phyloP scores from a whole-genome alignment of 2,797 vertebrate genomes.

The Cirrhinus mrigala region DNA sequence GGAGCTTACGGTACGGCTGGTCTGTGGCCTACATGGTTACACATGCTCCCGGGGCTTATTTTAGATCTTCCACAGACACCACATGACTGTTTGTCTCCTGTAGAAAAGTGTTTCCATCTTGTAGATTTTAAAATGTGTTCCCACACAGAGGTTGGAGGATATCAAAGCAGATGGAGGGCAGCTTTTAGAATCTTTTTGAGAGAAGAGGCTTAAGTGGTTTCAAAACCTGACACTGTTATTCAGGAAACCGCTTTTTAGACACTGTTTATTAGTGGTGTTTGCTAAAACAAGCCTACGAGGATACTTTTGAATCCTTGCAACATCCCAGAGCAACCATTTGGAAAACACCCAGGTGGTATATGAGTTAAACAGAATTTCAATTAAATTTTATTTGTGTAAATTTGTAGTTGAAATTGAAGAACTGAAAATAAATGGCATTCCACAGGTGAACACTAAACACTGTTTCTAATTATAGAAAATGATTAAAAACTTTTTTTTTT shows the following conservation, averaged over 20 bases:
- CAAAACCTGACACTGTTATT: conserved; percentile 19
- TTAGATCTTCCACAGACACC: conserved; percentile 68
- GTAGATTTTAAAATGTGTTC: conserved; percentile 17
- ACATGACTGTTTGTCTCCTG: conserved; percentile 66
- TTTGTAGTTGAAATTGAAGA: neutral
- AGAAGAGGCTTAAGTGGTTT: neutral
- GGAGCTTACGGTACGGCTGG: conserved; percentile 54
- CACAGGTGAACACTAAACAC: too few species aligned
- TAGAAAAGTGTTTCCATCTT: conserved; percentile 64
- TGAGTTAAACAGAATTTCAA: neutral
- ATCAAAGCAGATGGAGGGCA: conserved; percentile 11
- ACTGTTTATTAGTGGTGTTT: conserved; percentile 16
- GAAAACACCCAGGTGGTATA: neutral
- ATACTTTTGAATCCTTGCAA: neutral
- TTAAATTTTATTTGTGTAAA: neutral
- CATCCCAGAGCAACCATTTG: neutral
- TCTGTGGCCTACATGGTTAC: conserved; percentile 62
- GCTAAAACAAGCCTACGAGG: neutral
- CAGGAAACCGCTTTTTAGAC: conserved; percentile 11
- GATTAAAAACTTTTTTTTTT: neutral
- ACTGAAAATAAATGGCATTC: too few species aligned
- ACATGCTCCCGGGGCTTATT: conserved; percentile 69
- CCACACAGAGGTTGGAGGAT: conserved; percentile 4
- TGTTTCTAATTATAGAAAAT: neutral
- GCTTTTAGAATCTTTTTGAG: neutral